Evolutionary conservation across 2,113 vertebrate species (phyloP).

Genomic region (Nycticebus coucang): DNA sequence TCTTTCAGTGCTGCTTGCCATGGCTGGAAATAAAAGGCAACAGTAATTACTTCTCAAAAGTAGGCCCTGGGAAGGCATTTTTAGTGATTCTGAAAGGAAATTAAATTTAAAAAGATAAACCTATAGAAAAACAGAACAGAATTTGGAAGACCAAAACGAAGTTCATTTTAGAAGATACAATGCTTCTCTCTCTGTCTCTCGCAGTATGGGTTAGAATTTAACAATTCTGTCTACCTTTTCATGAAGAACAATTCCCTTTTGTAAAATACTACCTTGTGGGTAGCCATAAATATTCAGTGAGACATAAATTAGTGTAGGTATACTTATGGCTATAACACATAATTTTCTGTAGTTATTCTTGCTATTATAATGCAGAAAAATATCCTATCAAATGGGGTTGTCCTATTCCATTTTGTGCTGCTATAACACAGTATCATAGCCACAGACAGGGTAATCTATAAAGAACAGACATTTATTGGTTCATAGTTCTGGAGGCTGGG

Average conservation of each 20-base stretch:
- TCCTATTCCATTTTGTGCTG: neutral
- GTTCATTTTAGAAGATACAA: neutral
- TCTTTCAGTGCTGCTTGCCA: neutral
- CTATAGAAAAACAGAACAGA: neutral
- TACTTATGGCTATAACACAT: neutral
- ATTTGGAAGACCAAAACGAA: conserved; percentile 28
- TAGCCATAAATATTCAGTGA: neutral
- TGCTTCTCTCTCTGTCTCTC: fast-evolving
- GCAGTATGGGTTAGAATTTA: neutral
- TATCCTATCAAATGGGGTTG: too few species aligned
- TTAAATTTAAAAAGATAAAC: conserved; percentile 30
- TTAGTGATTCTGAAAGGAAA: neutral
- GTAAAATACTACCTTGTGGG: neutral
- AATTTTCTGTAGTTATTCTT: neutral
- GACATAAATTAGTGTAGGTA: neutral
- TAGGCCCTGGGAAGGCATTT: neutral
- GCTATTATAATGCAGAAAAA: neutral
- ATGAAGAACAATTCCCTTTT: neutral
- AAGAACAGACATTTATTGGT: neutral
- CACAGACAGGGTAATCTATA: neutral
- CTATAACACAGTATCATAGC: neutral
- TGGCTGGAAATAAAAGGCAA: conserved; percentile 10
- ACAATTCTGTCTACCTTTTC: neutral
- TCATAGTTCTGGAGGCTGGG: neutral
- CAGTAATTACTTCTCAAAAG: neutral